Conservation (phyloP, 2,797 vertebrate species). For the Brachyrhaphis roseni region DNA sequence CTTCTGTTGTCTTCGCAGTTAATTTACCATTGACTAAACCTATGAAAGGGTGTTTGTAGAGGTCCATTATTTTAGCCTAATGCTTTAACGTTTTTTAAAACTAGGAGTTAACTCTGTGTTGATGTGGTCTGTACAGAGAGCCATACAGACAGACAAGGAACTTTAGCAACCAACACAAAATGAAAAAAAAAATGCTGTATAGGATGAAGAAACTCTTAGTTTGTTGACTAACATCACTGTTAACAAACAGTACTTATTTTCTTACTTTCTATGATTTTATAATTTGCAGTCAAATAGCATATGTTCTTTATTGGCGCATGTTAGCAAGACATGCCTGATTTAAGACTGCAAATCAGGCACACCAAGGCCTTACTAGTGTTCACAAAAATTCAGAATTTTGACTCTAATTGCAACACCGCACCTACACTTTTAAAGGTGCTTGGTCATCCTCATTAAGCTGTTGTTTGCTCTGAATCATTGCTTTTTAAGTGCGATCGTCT, state of each 20-base stretch:
- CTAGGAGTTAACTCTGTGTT: no score
- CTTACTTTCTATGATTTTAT: no score
- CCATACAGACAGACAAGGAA: no score
- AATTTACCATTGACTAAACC: not conserved
- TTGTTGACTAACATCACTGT: no score
- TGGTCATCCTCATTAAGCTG: conserved; percentile 13
- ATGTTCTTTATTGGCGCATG: not conserved
- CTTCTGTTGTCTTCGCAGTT: not conserved
- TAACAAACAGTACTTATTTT: no score
- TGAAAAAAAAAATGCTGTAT: no score
- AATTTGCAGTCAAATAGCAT: no score
- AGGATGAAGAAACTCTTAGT: no score
- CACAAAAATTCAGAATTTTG: not conserved
- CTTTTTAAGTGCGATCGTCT: conserved; percentile 44
- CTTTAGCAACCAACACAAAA: no score
- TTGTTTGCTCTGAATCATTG: conserved; percentile 27
- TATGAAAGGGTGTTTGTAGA: not conserved
- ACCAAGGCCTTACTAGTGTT: not conserved
- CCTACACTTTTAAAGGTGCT: not conserved
- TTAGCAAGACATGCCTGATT: not conserved
- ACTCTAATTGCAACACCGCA: not conserved
- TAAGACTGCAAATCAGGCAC: not conserved
- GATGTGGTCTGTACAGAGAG: no score
- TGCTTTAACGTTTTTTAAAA: not conserved
- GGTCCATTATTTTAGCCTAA: not conserved